phyloP scores from a whole-genome alignment of 1,140 invertebrate genomes.

The Geopemphigus sp. region DNA sequence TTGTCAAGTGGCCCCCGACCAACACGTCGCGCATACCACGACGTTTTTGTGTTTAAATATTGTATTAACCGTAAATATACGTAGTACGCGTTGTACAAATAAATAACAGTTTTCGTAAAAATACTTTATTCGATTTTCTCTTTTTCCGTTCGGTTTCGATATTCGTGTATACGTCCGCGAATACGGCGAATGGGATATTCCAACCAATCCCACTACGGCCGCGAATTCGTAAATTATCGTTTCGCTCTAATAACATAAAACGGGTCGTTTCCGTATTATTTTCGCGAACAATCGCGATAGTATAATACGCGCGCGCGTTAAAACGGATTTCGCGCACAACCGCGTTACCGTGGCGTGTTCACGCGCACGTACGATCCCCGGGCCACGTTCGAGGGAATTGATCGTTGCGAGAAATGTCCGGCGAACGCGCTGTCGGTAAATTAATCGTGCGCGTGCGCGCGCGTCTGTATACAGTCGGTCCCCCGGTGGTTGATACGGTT shows the following conservation, averaged over 20 bases:
- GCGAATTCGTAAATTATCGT: constrained; percentile 2
- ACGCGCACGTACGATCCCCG: too few relatives aligned
- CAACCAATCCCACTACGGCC: background rate
- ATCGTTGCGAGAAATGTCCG: too few relatives aligned
- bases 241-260: background rate
- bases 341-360: too few relatives aligned
- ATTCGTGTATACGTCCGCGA: constrained; percentile 4
- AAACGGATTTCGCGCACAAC: too few relatives aligned
- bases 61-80: constrained; percentile 10
- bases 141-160: background rate
- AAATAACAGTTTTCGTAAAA: constrained; percentile 3
- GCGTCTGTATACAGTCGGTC: too few relatives aligned
- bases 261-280: background rate
- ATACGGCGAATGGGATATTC: constrained; percentile 11
- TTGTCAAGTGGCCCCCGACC: constrained; percentile 4
- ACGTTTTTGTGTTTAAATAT: constrained; percentile 20
- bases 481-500: too few relatives aligned
- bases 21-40: constrained; percentile 1
- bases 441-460: too few relatives aligned
- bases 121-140: constrained; percentile 1
- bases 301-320: too few relatives aligned
- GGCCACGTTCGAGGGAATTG: too few relatives aligned
- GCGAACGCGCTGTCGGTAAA: too few relatives aligned
- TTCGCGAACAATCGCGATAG: background rate
- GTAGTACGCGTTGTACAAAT: background rate